These are phyloP conservation scores for Mesorhabditis belari DNA, from an alignment of 2,888 invertebrate genomes.

Conservation along the genomic window DNA sequence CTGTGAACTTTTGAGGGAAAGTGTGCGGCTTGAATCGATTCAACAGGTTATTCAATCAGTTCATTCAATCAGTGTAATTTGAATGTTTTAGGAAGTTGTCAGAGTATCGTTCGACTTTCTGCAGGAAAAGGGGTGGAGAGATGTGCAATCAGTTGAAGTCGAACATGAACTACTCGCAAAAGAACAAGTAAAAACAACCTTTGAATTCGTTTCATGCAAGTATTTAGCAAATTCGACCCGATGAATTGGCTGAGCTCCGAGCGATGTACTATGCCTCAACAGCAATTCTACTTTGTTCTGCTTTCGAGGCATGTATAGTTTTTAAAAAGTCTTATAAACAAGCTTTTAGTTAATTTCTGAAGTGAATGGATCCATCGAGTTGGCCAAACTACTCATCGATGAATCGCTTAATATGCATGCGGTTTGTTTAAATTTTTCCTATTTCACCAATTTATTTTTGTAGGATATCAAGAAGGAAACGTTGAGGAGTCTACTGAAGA, in stretches of 20 bases:
- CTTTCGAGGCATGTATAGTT: not conserved
- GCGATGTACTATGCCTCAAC: not conserved
- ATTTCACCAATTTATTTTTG: not conserved
- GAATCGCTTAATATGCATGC: not conserved
- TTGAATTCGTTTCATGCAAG: too few relatives aligned
- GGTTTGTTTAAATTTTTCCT: not conserved
- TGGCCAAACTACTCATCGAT: not conserved
- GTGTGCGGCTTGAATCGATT: not conserved
- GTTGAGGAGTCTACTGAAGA: not conserved
- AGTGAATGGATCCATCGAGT: not conserved
- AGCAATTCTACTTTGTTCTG: not conserved
- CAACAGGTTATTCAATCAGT: not conserved
- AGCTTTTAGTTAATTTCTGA: not conserved
- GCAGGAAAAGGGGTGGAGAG: not conserved
- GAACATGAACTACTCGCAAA: not conserved
- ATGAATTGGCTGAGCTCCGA: not conserved
- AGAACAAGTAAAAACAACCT: not conserved
- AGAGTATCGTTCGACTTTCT: not conserved
- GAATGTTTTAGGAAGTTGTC: not conserved
- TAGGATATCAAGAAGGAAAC: not conserved
- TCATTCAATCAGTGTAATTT: not conserved
- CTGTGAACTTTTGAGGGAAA: not conserved
- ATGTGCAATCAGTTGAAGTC: not conserved
- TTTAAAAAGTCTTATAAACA: not conserved
- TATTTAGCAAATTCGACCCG: too few relatives aligned